Evolutionary conservation across 1,140 invertebrate genomes (phyloP).

Genomic region (Drosophila virilis): DNA sequence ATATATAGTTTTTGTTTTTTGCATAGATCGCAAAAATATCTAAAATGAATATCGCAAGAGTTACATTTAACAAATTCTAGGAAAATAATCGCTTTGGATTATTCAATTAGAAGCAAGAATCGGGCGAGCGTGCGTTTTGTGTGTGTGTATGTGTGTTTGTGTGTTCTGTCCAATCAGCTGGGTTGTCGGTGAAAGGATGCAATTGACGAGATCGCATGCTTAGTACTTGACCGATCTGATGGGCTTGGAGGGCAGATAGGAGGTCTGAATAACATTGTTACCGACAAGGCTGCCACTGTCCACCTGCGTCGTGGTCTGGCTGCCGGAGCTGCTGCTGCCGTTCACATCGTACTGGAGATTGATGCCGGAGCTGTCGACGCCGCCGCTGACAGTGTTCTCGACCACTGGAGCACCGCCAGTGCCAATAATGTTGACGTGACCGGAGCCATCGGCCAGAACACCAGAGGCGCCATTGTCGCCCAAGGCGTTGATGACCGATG

Average conservation of each 20-base stretch:
- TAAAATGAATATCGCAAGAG: conserved; percentile 33
- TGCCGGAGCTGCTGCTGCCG: conserved; percentile 41
- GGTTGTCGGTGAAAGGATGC: background rate
- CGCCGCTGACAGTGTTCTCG: conserved; percentile 5
- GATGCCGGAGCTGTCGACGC: background rate
- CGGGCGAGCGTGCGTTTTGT: conserved; percentile 20
- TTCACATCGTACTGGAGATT: conserved; percentile 33
- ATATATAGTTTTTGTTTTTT: conserved; percentile 23
- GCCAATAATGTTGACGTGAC: conserved; percentile 61
- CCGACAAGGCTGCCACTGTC: conserved; percentile 29
- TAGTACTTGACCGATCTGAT: conserved; percentile 62
- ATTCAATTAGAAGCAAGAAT: conserved; percentile 38
- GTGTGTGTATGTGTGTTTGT: background rate
- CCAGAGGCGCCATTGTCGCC: conserved; percentile 68
- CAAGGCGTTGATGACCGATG: conserved; percentile 73
- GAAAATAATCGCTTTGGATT: conserved; percentile 30
- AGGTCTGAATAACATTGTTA: conserved; percentile 77
- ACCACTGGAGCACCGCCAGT: conserved; percentile 64
- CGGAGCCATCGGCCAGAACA: conserved; percentile 47
- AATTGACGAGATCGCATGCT: background rate
- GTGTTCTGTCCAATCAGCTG: background rate
- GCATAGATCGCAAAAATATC: conserved; percentile 45
- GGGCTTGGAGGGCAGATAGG: conserved; percentile 72
- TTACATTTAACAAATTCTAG: conserved; percentile 40
- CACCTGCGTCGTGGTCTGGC: background rate